Base-by-base conservation (phyloP, 2,113 vertebrate genomes). In the Triplophysa tibetana region DNA sequence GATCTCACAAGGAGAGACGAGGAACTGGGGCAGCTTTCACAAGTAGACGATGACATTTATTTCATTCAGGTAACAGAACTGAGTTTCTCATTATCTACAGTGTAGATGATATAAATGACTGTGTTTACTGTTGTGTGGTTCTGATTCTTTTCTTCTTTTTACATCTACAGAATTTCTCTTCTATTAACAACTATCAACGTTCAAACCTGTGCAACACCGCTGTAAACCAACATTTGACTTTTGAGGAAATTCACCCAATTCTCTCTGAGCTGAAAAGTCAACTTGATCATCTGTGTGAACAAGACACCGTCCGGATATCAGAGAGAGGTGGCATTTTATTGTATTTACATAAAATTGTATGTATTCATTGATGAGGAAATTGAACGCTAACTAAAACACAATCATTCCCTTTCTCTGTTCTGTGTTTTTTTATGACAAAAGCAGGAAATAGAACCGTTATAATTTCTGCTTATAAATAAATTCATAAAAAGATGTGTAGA, bases 1-100 rank as follows among this genome's bases (percentile, higher is more conserved):
- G 81, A 82, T 0, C 29, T 80, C 54, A 82, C 7, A 69, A 81
- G 21, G 66, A 79, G 41, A 67, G 16, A 50, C 0, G 12, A 69
- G 56, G 63, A 83, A 38, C 68, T 83, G 33, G 45, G 17, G 13
- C 73, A 85, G 67, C 67, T 83, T 33, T 64, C 41, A 8, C 2
- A 33, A 21, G 6, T 50, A 4, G 60, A 76, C 8, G 61, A 64
- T 76, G 74, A 76, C 19, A 52, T 76, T 11, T 29, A 5, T 76
- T 43, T 76, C 19, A 33, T 76, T 33, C 41, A 76, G 74, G 74
- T 76, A 52, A 41, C 24, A 50, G 13, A 23, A 26, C 24, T 10
- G 24, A 62, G 0, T 24, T 24, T 12, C 5, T 4, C 33, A 38
- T 38, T 1, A 33, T 33, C 33, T 33, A 0, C 19, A 21, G 8